Evolutionary conservation across 2,888 invertebrate species (phyloP).

Genomic region (Boloria euphrosyne): DNA sequence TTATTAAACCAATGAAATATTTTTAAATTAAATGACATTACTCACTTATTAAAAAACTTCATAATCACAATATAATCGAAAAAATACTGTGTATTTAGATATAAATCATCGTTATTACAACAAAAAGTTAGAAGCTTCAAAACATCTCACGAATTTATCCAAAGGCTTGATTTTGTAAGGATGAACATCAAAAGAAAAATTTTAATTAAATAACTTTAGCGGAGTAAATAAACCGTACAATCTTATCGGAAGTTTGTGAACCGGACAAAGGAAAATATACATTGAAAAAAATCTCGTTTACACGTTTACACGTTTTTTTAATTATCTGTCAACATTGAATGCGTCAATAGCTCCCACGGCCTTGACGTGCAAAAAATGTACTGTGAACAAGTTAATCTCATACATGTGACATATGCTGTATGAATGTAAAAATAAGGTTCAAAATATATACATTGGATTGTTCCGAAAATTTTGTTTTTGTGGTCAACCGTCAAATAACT

Average conservation of each 20-base stretch:
- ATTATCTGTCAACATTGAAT: slow-evolving; percentile 29
- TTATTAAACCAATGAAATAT: no score
- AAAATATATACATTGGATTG: background rate
- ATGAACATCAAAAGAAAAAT: slow-evolving; percentile 9
- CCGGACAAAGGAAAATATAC: slow-evolving; percentile 7
- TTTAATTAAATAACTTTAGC: slow-evolving; percentile 23
- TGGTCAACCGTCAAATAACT: slow-evolving; percentile 33
- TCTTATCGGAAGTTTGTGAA: slow-evolving; percentile 7
- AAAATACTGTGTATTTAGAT: background rate
- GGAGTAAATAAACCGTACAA: slow-evolving; percentile 11
- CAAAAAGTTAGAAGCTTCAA: slow-evolving; percentile 7
- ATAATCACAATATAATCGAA: no score
- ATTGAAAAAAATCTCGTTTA: slow-evolving; percentile 19
- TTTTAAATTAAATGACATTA: no score
- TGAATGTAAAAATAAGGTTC: background rate
- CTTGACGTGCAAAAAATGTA: slow-evolving; percentile 30
- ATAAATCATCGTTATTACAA: slow-evolving; percentile 6
- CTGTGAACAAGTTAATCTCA: slow-evolving; percentile 1
- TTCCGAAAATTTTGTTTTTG: background rate
- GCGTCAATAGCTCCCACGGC: slow-evolving; percentile 24
- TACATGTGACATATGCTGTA: slow-evolving; percentile 3
- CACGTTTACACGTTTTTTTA: slow-evolving; percentile 24
- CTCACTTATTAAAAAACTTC: no score
- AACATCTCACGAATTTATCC: slow-evolving; percentile 8
- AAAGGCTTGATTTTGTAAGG: background rate